Evolutionary conservation across 2,888 invertebrate species (phyloP).

Genomic region (Lapara coniferarum): DNA sequence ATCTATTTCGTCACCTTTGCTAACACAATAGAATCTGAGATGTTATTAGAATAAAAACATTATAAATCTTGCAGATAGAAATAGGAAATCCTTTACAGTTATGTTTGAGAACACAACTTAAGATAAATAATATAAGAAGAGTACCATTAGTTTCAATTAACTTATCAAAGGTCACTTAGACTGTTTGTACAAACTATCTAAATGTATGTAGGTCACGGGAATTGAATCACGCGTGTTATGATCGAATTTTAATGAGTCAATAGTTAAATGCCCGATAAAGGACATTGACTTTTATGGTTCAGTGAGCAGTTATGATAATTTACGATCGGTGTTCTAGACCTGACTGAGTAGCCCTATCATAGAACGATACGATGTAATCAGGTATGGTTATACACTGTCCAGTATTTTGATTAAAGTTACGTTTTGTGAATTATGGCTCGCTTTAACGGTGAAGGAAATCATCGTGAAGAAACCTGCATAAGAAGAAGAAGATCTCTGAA

Average conservation of each 20-base stretch:
- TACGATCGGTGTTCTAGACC: conserved; percentile 29
- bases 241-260: conserved; percentile 60
- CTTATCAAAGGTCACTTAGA: conserved; percentile 52
- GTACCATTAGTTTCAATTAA: conserved; percentile 38
- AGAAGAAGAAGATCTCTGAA: too few species aligned
- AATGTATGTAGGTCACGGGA: conserved; percentile 70
- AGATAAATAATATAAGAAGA: not conserved
- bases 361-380: conserved; percentile 1
- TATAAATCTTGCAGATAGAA: not conserved
- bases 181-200: conserved; percentile 37
- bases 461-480: too few species aligned
- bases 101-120: not conserved
- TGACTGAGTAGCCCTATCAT: not conserved
- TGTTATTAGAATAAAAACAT: not conserved
- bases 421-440: too few species aligned
- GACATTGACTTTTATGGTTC: conserved; percentile 57
- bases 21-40: not conserved
- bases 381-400: not conserved
- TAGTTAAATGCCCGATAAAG: conserved; percentile 56
- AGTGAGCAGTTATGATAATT: conserved; percentile 45
- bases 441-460: too few species aligned
- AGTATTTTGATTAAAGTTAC: conserved; percentile 12
- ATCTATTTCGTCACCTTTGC: not conserved
- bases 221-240: conserved; percentile 55
- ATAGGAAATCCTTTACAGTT: too few species aligned